Evolutionary conservation across 2,888 invertebrate species (phyloP), one percentile per base, ranked within the genome.

Genomic region (Acleris holmiana): DNA sequence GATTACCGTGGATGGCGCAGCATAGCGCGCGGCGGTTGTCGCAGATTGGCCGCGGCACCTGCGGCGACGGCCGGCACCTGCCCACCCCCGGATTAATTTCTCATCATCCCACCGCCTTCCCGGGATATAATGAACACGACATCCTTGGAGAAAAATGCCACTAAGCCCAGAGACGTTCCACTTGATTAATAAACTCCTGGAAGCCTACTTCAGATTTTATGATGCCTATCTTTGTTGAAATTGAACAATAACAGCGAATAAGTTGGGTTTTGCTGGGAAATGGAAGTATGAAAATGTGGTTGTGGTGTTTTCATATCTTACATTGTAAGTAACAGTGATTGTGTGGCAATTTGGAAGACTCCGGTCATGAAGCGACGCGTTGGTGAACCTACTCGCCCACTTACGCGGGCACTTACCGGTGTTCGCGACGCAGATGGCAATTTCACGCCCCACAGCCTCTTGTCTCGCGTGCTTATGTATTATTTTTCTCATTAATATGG

Each of bases 71-170:
- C 48, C 53, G 69, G 68, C 88, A 86, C 87, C 88, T 88, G 86
- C 84, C 78, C 77, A 72, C 78, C 79, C 76, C 76, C 76, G 89
- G 91, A 91, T 91, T 91, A 91, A 91, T 91, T 89, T 89, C 91
- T 91, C 89, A 91, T 91, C 90, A 91, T 85, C 82, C 77, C 78
- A 77, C 77, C 79, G 82, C 84, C 78, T 84, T 79, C 80, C 75
- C 75, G 73, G 77, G 79, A 85, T 83, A 87, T 89, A 92, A 92
- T 90, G 91, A 87, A 84, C 80, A 84, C 75, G 80, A 82, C 81
- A 82, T 84, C 82, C 84, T 83, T 78, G 73, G 73, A 86, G 88
- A 89, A 92, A 91, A 91, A 91, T 86, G 78, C 84, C 77, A 83
- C 81, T 83, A 82, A 85, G 82, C 83, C 81, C 76, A 74, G 76